Conservation (phyloP, 2,797 vertebrate genomes). For the Crenuchus spilurus region DNA sequence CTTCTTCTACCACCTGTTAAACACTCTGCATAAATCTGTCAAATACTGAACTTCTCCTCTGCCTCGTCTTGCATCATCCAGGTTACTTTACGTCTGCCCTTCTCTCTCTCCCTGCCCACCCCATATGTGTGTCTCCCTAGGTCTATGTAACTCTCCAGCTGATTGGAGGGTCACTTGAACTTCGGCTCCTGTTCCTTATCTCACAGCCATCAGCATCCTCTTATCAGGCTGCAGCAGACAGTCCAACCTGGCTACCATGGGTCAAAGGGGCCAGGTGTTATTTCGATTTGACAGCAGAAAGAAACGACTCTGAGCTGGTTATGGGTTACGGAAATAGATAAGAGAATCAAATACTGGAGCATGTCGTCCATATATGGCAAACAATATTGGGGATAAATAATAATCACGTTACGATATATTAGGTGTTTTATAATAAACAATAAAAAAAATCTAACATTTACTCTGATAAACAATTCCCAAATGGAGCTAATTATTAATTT, state of each 20-base stretch:
- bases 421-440: too few species aligned
- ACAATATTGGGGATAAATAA: too few species aligned
- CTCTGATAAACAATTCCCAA: too few species aligned
- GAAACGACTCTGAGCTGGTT: conserved; percentile 57
- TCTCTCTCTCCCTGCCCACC: neutral
- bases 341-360: conserved; percentile 54
- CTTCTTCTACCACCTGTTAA: conserved; percentile 29
- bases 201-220: conserved; percentile 62
- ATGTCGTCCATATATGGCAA: conserved; percentile 33
- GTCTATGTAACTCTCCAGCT: conserved; percentile 44
- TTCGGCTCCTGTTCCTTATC: conserved; percentile 71
- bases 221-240: conserved; percentile 69
- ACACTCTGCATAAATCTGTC: conserved; percentile 37
- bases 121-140: neutral
- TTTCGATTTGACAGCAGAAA: conserved; percentile 68
- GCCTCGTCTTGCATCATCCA: conserved; percentile 1
- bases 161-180: conserved; percentile 64
- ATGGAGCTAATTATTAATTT: too few species aligned
- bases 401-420: too few species aligned
- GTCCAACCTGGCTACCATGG: conserved; percentile 59
- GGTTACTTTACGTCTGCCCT: conserved; percentile 20
- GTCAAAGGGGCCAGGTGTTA: conserved; percentile 69
- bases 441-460: too few species aligned
- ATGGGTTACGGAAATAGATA: conserved; percentile 66
- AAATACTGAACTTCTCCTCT: neutral